Evolutionary conservation across 2,797 vertebrate species (phyloP), one percentile per base, ranked within the genome.

Genomic region (Acrocephalus scirpaceus): DNA sequence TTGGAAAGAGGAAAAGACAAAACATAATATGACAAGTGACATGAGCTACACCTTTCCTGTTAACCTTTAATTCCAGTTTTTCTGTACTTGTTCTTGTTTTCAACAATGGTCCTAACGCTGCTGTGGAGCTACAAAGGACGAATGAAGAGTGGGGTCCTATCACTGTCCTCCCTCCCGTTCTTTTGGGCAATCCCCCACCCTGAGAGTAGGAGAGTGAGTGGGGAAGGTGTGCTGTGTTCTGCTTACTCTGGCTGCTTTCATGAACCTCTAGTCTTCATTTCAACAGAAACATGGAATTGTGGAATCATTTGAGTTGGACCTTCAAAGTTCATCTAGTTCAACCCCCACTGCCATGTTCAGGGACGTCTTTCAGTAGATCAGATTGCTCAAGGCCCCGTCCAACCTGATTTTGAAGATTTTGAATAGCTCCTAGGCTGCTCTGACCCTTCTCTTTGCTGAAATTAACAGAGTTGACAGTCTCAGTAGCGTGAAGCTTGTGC

Each of bases 1-100:
- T 93, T 25, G 34, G 5, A 19, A 54, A 51, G 23, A 27, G 19
- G 22, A 58, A 45, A 76, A 70, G 21, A 2, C 18, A 77, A 96
- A 95, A 91, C 54, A 57, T 38, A 90, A 29, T 75, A 58, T 38
- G 73, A 81, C 45, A 76, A 72, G 65, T 73, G 81, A 44, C 48
- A 44, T 38, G 21, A 95, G n/a, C 81, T 90, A 27, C 64, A 71
- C 51, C 45, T 96, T 95, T 50, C 61, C 56, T 78, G 29, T 77
- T 95, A 88, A 76, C 8, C 38, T 72, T 53, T 71, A 51, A 74
- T 83, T 77, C 36, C 64, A 58, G 17, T 17, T 75, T 86, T 78
- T 67, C 38, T 19, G 3, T 50, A 5, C 23, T 62, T 64, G 11
- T 29, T 80, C 10, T 34, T 66, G 11, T 69, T n/a, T 79, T 81